Conservation (phyloP, 1,140 invertebrate species). For the Anoplophora glabripennis region DNA sequence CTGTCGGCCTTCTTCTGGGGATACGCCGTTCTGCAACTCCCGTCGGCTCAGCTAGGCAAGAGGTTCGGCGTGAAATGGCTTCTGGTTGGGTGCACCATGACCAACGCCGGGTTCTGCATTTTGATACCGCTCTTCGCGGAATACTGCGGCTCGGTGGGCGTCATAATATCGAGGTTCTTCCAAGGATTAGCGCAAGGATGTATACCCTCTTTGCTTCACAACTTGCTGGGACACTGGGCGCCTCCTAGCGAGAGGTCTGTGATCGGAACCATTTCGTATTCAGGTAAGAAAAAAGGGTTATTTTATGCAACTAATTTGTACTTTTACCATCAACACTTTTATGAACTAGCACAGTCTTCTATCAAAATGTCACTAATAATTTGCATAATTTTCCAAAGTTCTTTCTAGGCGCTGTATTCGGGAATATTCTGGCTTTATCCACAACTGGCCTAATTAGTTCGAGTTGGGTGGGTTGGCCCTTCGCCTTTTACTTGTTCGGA, state of each 20-base stretch:
- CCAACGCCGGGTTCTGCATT: slow-evolving; percentile 53
- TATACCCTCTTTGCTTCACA: slow-evolving; percentile 14
- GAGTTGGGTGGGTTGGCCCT: slow-evolving; percentile 67
- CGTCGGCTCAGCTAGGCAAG: slow-evolving; percentile 65
- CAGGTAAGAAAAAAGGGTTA: no score
- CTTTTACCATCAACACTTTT: neutral
- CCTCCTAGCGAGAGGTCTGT: slow-evolving; percentile 12
- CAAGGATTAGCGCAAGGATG: slow-evolving; percentile 21
- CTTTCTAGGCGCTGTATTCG: slow-evolving; percentile 60
- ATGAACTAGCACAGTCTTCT: no score
- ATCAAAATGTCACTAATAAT: neutral
- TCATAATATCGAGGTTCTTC: slow-evolving; percentile 16
- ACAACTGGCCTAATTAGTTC: slow-evolving; percentile 63
- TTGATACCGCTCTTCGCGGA: slow-evolving; percentile 35
- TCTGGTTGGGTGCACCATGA: slow-evolving; percentile 55
- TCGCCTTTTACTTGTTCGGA: slow-evolving; percentile 75
- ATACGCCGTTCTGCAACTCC: slow-evolving; percentile 57
- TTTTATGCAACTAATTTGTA: no score
- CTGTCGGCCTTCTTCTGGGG: slow-evolving; percentile 68
- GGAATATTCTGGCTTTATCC: slow-evolving; percentile 67
- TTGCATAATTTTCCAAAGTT: neutral
- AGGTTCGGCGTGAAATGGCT: slow-evolving; percentile 61
- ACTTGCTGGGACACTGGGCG: slow-evolving; percentile 17
- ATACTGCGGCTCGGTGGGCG: slow-evolving; percentile 10
- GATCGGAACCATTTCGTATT: slow-evolving; percentile 5